phyloP scores from a whole-genome alignment of 23 tunicate species.

The Trididemnum miniatum region DNA sequence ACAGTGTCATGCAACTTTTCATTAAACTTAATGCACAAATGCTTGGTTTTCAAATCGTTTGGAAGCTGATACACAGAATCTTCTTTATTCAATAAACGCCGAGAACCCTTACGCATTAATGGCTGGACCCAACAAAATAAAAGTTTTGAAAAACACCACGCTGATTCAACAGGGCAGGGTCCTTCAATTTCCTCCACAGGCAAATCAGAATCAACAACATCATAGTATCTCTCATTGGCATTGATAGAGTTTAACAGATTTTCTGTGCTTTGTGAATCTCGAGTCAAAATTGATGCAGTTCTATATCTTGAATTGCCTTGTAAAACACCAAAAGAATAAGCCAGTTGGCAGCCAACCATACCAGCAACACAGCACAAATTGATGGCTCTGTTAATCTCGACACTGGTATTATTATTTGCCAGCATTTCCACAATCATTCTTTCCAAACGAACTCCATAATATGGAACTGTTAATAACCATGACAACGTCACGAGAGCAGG shows the following conservation, averaged over 20 bases:
- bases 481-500: constrained; percentile 54
- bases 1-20: neutral
- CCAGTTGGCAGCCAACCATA: constrained; percentile 55
- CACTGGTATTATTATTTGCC: neutral
- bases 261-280: constrained; percentile 20
- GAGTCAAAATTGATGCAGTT: constrained; percentile 51
- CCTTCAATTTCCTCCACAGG: constrained; percentile 11
- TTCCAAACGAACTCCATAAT: constrained; percentile 50
- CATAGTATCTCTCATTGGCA: constrained; percentile 23
- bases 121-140: constrained; percentile 89
- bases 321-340: constrained; percentile 25
- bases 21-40: constrained; percentile 39
- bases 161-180: constrained; percentile 64
- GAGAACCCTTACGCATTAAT: constrained; percentile 66
- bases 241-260: neutral
- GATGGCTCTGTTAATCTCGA: constrained; percentile 19
- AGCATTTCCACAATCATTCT: constrained; percentile 19
- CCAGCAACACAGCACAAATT: constrained; percentile 54
- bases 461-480: constrained; percentile 75
- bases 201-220: constrained; percentile 16
- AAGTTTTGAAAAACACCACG: constrained; percentile 42
- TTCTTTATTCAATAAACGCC: constrained; percentile 38
- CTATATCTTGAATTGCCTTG: constrained; percentile 42
- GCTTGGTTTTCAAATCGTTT: constrained; percentile 48
- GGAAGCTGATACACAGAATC: constrained; percentile 67